These are phyloP conservation scores for Falco biarmicus DNA, from an alignment of 2,797 vertebrate genomes.

Conservation along the genomic window DNA sequence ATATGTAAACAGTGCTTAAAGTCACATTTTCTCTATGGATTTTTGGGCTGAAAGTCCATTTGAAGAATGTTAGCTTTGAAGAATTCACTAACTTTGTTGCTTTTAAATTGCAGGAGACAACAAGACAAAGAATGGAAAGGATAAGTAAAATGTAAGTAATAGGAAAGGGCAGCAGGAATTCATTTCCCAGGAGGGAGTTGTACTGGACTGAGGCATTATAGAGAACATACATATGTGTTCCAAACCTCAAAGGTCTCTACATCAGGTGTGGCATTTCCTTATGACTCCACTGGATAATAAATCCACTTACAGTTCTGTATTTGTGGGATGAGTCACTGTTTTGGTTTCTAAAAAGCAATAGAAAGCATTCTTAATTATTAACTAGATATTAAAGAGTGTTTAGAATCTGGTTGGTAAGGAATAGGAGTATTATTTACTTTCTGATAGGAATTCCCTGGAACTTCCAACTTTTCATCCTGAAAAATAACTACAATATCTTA, in stretches of 20 bases:
- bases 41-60: conserved; percentile 46
- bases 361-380: conserved; percentile 53
- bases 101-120: conserved; percentile 83
- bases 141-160: conserved; percentile 89
- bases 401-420: conserved; percentile 30
- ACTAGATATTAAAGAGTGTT: conserved; percentile 42
- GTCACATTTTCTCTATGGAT: conserved; percentile 10
- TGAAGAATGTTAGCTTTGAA: conserved; percentile 65
- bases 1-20: conserved; percentile 42
- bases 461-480: neutral
- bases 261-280: conserved; percentile 78
- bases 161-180: conserved; percentile 68
- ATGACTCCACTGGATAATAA: conserved; percentile 69
- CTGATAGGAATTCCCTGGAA: neutral
- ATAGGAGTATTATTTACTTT: conserved; percentile 22
- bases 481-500: neutral
- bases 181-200: conserved; percentile 67
- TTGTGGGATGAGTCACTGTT: conserved; percentile 70
- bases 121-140: conserved; percentile 85
- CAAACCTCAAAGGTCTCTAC: conserved; percentile 66
- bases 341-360: conserved; percentile 60
- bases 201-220: conserved; percentile 31
- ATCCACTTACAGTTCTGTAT: conserved; percentile 66
- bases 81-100: conserved; percentile 70
- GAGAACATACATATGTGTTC: conserved; percentile 63